phyloP scores from a whole-genome alignment of 1,140 invertebrate genomes.

The Brachionus manjavacas region DNA sequence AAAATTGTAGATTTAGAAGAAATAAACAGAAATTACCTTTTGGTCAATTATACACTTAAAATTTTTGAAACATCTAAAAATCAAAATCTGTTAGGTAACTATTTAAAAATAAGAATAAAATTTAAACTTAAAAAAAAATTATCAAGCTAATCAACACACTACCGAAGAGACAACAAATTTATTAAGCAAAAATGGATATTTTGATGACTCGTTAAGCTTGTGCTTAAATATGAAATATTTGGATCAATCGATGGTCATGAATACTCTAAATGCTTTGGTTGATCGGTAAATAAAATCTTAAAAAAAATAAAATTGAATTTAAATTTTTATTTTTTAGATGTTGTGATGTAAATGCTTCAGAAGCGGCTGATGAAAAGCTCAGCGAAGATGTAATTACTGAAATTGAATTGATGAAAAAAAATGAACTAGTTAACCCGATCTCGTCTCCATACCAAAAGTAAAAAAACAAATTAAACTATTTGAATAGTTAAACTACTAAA shows the following conservation, averaged over 20 bases:
- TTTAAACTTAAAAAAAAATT: background rate
- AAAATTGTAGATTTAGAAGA: constrained; percentile 21
- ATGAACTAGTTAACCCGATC: background rate
- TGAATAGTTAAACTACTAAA: background rate
- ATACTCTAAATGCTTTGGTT: background rate
- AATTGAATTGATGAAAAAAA: constrained; percentile 16
- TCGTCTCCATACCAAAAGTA: constrained; percentile 24
- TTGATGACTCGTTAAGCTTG: constrained; percentile 4
- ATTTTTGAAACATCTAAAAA: background rate
- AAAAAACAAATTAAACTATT: background rate
- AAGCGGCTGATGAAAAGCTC: background rate
- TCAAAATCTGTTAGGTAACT: constrained; percentile 1
- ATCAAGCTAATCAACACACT: background rate
- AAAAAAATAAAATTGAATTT: background rate
- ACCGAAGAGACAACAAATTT: constrained; percentile 1
- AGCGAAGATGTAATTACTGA: background rate
- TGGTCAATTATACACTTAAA: constrained; percentile 6
- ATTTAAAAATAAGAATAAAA: background rate
- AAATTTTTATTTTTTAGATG: background rate
- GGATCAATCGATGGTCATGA: background rate
- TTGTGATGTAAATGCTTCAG: background rate
- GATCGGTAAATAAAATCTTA: background rate
- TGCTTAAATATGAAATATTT: background rate
- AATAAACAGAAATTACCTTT: constrained; percentile 33
- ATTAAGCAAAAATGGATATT: constrained; percentile 21